Evolutionary conservation across 1,140 invertebrate genomes (phyloP).

Genomic region (Trichonephila inaurata): DNA sequence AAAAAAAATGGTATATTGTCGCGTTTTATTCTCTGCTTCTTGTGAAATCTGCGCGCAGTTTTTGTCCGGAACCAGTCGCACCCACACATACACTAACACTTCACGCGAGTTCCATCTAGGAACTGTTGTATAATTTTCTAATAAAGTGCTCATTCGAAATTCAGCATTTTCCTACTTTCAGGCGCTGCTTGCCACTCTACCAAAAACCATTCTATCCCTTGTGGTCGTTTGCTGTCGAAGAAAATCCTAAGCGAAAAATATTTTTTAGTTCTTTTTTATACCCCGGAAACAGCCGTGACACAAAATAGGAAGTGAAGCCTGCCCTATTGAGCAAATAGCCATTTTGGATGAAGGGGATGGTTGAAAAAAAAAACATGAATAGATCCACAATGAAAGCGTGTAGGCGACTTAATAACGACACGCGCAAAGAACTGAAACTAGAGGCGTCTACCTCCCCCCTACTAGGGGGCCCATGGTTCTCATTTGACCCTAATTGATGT

Average conservation of each 20-base stretch:
- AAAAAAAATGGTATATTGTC: neutral
- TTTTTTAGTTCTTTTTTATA: neutral
- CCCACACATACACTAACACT: neutral
- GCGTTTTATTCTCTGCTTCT: neutral
- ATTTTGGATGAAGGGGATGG: slow-evolving; percentile 8
- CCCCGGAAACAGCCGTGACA: neutral
- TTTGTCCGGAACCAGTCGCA: neutral
- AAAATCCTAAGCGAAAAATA: neutral
- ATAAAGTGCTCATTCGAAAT: slow-evolving; percentile 64
- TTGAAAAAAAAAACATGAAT: neutral
- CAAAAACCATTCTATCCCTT: neutral
- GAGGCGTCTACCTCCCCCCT: neutral
- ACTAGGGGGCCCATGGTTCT: slow-evolving; percentile 28
- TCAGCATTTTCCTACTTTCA: neutral
- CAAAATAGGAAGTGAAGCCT: slow-evolving; percentile 17
- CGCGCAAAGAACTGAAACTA: slow-evolving; percentile 12
- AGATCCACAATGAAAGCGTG: slow-evolving; percentile 8
- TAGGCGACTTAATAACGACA: slow-evolving; percentile 61
- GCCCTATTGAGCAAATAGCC: slow-evolving; percentile 25
- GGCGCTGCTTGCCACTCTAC: neutral
- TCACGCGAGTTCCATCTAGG: neutral
- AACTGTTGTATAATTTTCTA: slow-evolving; percentile 65
- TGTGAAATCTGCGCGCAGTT: neutral
- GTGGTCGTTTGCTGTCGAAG: neutral
- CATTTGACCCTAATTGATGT: slow-evolving; percentile 72